These are phyloP conservation scores for Drosophila hydei DNA, from an alignment of 1,140 invertebrate species.

Conservation along the genomic window DNA sequence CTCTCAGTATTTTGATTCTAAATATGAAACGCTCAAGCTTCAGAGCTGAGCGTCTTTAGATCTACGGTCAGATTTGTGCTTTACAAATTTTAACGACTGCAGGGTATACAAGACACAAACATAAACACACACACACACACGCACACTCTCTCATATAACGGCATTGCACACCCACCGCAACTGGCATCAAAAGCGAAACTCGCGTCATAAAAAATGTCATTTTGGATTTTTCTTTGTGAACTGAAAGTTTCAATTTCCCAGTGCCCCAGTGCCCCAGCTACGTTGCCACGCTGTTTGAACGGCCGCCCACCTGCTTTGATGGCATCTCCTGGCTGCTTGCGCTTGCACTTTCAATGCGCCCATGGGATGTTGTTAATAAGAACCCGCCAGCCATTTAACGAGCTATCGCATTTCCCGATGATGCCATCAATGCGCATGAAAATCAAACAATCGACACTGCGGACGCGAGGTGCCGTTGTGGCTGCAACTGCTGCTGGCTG, in stretches of 20 bases:
- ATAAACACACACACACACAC: conserved; percentile 6
- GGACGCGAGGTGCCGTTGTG: no score
- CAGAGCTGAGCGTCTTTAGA: no score
- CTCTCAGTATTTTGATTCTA: no score
- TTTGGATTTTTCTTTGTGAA: conserved; percentile 31
- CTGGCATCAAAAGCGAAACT: conserved; percentile 33
- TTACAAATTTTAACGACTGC: not conserved
- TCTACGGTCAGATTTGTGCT: not conserved
- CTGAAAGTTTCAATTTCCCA: conserved; percentile 62
- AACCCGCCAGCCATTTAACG: conserved; percentile 22
- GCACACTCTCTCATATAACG: conserved; percentile 16
- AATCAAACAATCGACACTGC: conserved; percentile 31
- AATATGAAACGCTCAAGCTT: no score
- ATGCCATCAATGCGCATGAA: conserved; percentile 64
- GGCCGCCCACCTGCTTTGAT: conserved; percentile 43
- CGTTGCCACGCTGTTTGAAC: not conserved
- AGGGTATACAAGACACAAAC: conserved; percentile 1
- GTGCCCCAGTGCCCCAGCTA: conserved; percentile 13
- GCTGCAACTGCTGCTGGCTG: not conserved
- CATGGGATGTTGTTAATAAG: conserved; percentile 8
- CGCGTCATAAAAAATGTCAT: conserved; percentile 51
- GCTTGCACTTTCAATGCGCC: conserved; percentile 37
- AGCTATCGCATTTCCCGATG: conserved; percentile 43
- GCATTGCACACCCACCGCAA: conserved; percentile 47
- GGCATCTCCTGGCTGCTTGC: conserved; percentile 3